Conservation (phyloP, 2,113 vertebrate species). For the Prietella phreatophila region DNA sequence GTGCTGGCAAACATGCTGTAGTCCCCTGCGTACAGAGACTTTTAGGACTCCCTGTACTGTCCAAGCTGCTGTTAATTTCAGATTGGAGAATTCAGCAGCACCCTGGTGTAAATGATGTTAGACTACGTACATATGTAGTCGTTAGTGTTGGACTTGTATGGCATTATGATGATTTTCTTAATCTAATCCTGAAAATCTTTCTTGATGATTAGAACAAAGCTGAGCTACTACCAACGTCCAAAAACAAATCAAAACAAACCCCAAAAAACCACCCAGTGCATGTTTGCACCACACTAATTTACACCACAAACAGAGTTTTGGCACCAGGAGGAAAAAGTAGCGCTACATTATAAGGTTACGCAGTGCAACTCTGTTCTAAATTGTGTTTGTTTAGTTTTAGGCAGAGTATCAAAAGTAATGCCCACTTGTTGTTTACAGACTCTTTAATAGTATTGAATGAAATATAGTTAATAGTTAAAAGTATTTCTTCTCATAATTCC, state of each 20-base stretch:
- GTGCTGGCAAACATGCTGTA: too few species aligned
- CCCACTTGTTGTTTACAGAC: background rate
- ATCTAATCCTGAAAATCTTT: background rate
- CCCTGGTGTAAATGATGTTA: background rate
- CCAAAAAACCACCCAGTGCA: background rate
- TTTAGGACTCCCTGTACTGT: background rate
- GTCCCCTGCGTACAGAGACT: too few species aligned
- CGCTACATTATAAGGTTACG: background rate
- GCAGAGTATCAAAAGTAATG: background rate
- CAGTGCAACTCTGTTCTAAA: background rate
- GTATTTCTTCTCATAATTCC: background rate
- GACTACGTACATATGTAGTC: background rate
- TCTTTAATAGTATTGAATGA: background rate
- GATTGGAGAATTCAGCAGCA: background rate
- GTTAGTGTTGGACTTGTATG: background rate
- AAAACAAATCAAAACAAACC: background rate
- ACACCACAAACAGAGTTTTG: background rate
- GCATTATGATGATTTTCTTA: background rate
- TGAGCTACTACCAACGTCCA: background rate
- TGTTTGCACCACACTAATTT: background rate
- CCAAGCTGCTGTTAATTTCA: background rate
- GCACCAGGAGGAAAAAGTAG: background rate
- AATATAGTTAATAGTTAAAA: background rate
- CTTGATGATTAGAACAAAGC: background rate
- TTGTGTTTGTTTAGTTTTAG: background rate